Evolutionary conservation across 2,888 invertebrate genomes (phyloP), one percentile per base, ranked within the genome.

Genomic region (Himalopsyche kuldschensis): DNA sequence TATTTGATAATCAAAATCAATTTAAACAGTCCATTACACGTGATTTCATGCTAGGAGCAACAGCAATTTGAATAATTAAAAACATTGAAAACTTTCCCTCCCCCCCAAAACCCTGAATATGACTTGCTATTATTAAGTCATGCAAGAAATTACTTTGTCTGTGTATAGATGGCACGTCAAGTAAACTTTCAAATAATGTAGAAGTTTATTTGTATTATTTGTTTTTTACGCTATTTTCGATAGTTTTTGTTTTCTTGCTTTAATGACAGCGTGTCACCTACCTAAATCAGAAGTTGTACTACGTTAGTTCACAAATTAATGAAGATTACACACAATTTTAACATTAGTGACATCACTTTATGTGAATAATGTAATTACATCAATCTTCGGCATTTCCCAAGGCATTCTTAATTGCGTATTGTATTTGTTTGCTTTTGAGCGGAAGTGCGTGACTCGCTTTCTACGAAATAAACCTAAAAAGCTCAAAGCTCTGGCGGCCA

Each of bases 391-490:
- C 81, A 75, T 84, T 82, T 84, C 81, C 69, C 84, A 75, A 82
- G 82, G 77, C 82, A 55, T 85, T 81, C 81, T 83, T 85, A 85
- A 85, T 87, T 90, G 87, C 90, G 90, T 87, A 89, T 90, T 85
- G 84, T 83, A 86, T 83, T 84, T 85, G 85, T 86, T 84, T 80
- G 79, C 84, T 86, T 90, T 89, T 86, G 88, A 88, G n/a, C 87
- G 87, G 80, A 89, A 89, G 83, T 88, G 89, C 76, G 90, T 90
- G 86, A 88, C 85, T 85, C 63, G 83, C 79, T 41, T 79, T 35
- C 79, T 32, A 35, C 82, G 3, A 69, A 69, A 69, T 27, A 69
- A 69, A 69, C 69, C 69, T 27, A 69, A 69, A 69, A 69, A 69
- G 69, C 69, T 69, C 69, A 30, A 69, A 69, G 69, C 69, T 69